Evolutionary conservation across 2,113 vertebrate genomes (phyloP).

Genomic region (Phalacrocorax carbo): DNA sequence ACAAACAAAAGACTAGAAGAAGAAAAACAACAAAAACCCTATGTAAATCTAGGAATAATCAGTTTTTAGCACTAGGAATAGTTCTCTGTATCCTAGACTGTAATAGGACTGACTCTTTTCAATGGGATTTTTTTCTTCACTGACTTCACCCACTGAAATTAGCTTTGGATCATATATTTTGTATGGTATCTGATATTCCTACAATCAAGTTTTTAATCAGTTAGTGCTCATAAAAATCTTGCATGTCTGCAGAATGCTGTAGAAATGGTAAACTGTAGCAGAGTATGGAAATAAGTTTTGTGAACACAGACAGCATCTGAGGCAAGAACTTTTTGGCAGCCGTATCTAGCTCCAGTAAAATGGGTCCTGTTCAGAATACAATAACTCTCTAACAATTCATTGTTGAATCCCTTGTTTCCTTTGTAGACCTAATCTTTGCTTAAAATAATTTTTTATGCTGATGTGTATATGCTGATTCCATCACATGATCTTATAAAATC

Average conservation of each 20-base stretch:
- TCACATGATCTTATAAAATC: conserved; percentile 58
- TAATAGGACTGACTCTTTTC: background rate
- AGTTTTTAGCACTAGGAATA: background rate
- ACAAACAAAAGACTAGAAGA: background rate
- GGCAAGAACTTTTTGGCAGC: conserved; percentile 64
- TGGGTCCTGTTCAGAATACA: conserved; percentile 31
- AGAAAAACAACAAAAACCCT: background rate
- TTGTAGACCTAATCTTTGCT: conserved; percentile 43
- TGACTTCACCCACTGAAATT: background rate
- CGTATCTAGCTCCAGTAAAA: conserved; percentile 46
- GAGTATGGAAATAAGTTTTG: conserved; percentile 49
- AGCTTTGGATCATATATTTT: background rate
- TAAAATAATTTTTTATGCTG: conserved; percentile 49
- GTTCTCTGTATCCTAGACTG: background rate
- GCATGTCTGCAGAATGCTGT: background rate
- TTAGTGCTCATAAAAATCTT: background rate
- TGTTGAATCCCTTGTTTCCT: conserved; percentile 3
- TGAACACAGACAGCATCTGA: conserved; percentile 54
- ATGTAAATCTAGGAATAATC: background rate
- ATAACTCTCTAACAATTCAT: conserved; percentile 34
- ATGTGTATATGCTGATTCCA: background rate
- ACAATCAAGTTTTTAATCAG: background rate
- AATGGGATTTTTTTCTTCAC: background rate
- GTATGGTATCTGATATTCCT: background rate
- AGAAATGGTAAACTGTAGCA: background rate